A percentile compares a stretch with the other conserved stretches of the same genome.
phyloP scores from a whole-genome alignment of 2,113 vertebrate genomes.

The Elephas maximus region DNA sequence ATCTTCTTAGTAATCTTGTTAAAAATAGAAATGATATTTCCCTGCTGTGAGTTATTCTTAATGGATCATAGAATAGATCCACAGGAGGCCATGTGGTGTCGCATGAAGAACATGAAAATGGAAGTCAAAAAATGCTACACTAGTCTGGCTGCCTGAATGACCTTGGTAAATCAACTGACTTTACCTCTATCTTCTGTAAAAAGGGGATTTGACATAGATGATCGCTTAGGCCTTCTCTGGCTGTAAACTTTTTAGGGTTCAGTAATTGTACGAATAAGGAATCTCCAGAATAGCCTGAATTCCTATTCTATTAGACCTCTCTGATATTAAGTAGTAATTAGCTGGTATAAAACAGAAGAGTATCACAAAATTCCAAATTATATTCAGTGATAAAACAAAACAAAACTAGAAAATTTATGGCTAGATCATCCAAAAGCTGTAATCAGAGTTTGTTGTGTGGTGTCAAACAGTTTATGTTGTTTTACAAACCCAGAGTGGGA shows the following conservation, averaged over 20 bases:
- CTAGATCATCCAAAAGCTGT: not conserved
- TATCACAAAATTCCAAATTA: not conserved
- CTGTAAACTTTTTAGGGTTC: not conserved
- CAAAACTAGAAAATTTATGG: not conserved
- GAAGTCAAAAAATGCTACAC: not conserved
- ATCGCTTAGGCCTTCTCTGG: not conserved
- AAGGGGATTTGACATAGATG: not conserved
- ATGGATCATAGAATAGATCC: not conserved
- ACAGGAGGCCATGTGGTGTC: not conserved
- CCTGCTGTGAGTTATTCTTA: not conserved
- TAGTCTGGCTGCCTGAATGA: not conserved
- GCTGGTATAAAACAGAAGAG: not conserved
- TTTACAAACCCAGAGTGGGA: not conserved
- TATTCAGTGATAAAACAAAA: not conserved
- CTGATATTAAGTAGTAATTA: not conserved
- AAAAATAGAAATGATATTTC: constrained; percentile 2
- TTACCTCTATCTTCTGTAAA: not conserved
- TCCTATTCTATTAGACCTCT: not conserved
- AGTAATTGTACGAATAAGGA: not conserved
- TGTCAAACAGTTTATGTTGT: not conserved
- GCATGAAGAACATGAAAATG: not conserved
- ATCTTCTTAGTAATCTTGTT: not conserved
- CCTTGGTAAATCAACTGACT: not conserved
- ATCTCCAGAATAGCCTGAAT: not conserved
- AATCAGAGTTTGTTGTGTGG: not conserved